These are phyloP conservation scores for Tadarida brasiliensis DNA, from an alignment of 2,797 vertebrate species.

Conservation along the genomic window DNA sequence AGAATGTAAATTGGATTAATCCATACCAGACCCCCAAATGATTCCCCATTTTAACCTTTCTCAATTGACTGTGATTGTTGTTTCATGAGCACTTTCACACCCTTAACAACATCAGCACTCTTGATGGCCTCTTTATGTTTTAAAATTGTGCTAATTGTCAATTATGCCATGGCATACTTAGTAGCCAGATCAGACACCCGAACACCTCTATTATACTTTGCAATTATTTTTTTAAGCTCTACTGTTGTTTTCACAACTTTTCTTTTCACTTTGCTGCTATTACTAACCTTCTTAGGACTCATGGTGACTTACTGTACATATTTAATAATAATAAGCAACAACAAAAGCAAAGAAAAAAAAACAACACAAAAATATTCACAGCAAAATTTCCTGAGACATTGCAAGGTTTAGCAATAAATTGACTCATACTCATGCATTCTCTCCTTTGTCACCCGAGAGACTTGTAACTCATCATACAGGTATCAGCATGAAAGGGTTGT, in stretches of 20 bases:
- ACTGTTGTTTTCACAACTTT: neutral
- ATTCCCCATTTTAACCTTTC: neutral
- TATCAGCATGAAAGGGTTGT: neutral
- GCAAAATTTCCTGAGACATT: neutral
- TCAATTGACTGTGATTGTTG: neutral
- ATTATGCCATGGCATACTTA: neutral
- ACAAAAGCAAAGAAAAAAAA: neutral
- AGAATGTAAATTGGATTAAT: neutral
- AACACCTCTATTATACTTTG: neutral
- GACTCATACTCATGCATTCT: neutral
- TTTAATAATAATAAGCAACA: neutral
- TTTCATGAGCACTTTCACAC: neutral
- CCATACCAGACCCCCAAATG: neutral
- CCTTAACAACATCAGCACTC: neutral
- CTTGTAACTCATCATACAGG: neutral
- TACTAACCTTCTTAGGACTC: neutral
- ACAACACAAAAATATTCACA: neutral
- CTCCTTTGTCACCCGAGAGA: neutral
- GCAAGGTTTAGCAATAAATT: neutral
- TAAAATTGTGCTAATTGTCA: neutral
- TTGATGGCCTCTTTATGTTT: neutral
- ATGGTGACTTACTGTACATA: neutral
- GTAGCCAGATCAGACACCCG: neutral
- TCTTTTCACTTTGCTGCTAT: neutral
- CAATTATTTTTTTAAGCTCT: neutral